phyloP scores from a whole-genome alignment of 2,888 invertebrate species.

The Pseudococcus jackbeardsleyi region DNA sequence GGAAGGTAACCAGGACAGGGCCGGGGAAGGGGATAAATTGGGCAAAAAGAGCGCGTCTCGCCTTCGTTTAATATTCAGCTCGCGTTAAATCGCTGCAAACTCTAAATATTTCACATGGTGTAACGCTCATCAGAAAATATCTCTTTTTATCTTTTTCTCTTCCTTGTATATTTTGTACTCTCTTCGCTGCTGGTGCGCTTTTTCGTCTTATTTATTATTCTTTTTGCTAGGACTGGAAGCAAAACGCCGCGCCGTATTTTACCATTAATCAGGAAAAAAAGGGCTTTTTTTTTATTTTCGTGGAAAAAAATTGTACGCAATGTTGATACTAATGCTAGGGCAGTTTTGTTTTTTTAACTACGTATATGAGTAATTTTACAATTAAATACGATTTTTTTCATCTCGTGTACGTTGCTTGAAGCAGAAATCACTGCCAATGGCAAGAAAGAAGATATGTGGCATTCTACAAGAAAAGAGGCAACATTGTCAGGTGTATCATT shows the following conservation, averaged over 20 bases:
- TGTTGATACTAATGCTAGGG: no score
- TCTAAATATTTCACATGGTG: slow-evolving; percentile 58
- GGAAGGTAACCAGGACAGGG: no score
- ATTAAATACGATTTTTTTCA: no score
- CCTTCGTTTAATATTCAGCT: slow-evolving; percentile 53
- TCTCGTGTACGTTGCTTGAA: no score
- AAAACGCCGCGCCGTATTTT: slow-evolving; percentile 51
- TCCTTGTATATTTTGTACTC: neutral
- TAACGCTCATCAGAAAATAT: slow-evolving; percentile 59
- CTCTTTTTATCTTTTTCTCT: slow-evolving; percentile 59
- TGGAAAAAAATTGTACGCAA: no score
- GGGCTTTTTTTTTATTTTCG: neutral
- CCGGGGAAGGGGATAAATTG: no score
- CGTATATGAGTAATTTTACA: no score
- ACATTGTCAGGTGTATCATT: no score
- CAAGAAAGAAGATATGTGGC: no score
- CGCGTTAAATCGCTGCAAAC: slow-evolving; percentile 57
- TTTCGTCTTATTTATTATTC: slow-evolving; percentile 62
- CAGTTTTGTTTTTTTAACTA: no score
- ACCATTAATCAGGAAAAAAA: slow-evolving; percentile 56
- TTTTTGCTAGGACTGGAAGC: slow-evolving; percentile 56
- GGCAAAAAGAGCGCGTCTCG: neutral
- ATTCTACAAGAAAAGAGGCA: no score
- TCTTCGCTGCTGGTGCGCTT: slow-evolving; percentile 30
- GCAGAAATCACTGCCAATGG: no score